Conservation (phyloP, 2,797 vertebrate species). For the Helostoma temminkii region DNA sequence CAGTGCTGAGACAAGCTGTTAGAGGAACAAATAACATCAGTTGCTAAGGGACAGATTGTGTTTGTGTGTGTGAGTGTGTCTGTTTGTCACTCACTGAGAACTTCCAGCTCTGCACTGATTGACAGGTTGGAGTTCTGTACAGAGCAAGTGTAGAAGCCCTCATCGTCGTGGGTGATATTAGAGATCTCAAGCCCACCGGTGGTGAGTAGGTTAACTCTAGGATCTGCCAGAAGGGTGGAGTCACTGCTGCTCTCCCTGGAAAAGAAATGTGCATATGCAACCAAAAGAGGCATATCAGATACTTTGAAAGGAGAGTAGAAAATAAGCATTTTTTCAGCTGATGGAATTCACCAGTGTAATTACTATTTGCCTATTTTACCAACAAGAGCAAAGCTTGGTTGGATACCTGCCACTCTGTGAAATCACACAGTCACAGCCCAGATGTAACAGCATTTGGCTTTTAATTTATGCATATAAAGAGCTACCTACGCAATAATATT, state of each 20-base stretch:
- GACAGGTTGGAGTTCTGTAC: conserved; percentile 83
- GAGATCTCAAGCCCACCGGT: conserved; percentile 87
- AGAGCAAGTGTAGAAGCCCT: conserved; percentile 86
- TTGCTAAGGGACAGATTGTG: neutral
- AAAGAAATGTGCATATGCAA: conserved; percentile 40
- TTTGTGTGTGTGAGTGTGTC: conserved; percentile 12
- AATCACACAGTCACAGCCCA: conserved; percentile 57
- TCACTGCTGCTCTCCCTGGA: conserved; percentile 72
- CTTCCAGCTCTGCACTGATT: conserved; percentile 84
- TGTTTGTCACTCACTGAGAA: conserved; percentile 82
- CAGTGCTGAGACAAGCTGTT: conserved; percentile 11
- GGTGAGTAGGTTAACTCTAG: conserved; percentile 82
- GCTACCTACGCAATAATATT: conserved; percentile 34
- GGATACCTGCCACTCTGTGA: conserved; percentile 33
- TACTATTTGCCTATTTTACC: conserved; percentile 11
- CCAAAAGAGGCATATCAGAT: conserved; percentile 18
- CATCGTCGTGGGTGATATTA: conserved; percentile 83
- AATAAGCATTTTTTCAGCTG: conserved; percentile 15
- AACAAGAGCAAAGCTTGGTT: conserved; percentile 43
- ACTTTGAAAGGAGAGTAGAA: conserved; percentile 2
- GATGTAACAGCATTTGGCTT: conserved; percentile 60
- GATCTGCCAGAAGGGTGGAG: conserved; percentile 79
- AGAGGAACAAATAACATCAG: conserved; percentile 27
- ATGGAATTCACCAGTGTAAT: conserved; percentile 32
- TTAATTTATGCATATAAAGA: conserved; percentile 65